A percentile compares a stretch with the other conserved stretches of the same genome.
Conservation (phyloP, 2,797 vertebrate genomes). For the Lithobates pipiens region DNA sequence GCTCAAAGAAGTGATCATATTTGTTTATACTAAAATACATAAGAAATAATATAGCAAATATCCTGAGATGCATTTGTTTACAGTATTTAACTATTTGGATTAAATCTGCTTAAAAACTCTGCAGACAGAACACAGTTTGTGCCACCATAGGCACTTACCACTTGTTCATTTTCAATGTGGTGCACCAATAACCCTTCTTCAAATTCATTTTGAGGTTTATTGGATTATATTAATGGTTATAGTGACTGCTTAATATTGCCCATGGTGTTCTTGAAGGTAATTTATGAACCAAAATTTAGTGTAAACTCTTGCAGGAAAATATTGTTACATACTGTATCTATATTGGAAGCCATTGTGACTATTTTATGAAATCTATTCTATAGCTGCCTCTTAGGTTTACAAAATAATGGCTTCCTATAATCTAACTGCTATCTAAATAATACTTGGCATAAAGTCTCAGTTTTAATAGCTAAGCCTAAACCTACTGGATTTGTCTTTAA, state of each 20-base stretch:
- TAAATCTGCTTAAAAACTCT: slow-evolving; percentile 65
- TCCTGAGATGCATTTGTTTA: slow-evolving; percentile 75
- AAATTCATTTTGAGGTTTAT: neutral
- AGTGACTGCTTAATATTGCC: too few species aligned
- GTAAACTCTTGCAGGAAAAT: neutral
- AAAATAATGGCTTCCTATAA: too few species aligned
- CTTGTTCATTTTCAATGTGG: too few species aligned
- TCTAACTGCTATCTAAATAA: too few species aligned
- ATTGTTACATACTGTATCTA: neutral
- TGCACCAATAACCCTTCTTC: neutral
- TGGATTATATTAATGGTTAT: neutral
- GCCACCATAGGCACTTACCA: neutral
- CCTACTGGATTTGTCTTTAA: too few species aligned
- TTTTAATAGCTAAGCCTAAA: too few species aligned
- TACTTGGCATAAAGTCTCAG: too few species aligned
- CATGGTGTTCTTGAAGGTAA: neutral
- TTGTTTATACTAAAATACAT: slow-evolving; percentile 66
- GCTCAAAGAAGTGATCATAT: slow-evolving; percentile 67
- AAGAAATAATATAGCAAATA: slow-evolving; percentile 74
- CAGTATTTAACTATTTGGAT: slow-evolving; percentile 67
- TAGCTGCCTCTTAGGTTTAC: too few species aligned
- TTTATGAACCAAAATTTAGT: slow-evolving; percentile 18
- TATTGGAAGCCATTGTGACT: neutral
- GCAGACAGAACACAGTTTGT: slow-evolving; percentile 51
- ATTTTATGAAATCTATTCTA: neutral